Percentiles rank a stretch among this genome's conserved stretches.
phyloP scores from a whole-genome alignment of 2,113 vertebrate genomes.

The Scalopus aquaticus region DNA sequence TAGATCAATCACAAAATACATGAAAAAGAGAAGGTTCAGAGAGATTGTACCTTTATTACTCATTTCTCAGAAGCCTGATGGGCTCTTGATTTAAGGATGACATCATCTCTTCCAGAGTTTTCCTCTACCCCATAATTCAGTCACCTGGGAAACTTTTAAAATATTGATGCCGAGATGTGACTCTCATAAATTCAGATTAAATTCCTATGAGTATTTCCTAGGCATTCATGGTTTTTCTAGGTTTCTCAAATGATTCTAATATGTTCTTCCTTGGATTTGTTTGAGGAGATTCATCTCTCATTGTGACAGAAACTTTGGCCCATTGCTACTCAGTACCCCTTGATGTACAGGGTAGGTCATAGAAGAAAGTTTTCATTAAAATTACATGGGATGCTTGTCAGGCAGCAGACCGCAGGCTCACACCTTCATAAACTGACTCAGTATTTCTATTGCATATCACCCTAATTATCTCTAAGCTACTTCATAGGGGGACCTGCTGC shows the following conservation, averaged over 20 bases:
- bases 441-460: not conserved
- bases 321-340: not conserved
- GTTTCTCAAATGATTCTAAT: not conserved
- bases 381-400: not conserved
- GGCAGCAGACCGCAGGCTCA: not conserved
- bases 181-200: not conserved
- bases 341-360: not conserved
- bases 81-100: constrained; percentile 6
- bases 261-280: not conserved
- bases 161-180: not conserved
- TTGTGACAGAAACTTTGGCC: not conserved
- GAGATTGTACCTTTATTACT: constrained; percentile 45
- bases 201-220: not conserved
- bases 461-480: not conserved
- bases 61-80: constrained; percentile 64
- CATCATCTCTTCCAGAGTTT: constrained; percentile 41
- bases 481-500: not conserved
- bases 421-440: not conserved
- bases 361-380: not conserved
- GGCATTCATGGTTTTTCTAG: not conserved
- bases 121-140: not conserved
- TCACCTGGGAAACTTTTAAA: not conserved
- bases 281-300: not conserved
- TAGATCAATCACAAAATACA: constrained; percentile 68
- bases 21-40: constrained; percentile 54